Percentiles rank a stretch among this genome's conserved stretches.
phyloP scores from a whole-genome alignment of 2,888 invertebrate species.

The Sipha maydis region DNA sequence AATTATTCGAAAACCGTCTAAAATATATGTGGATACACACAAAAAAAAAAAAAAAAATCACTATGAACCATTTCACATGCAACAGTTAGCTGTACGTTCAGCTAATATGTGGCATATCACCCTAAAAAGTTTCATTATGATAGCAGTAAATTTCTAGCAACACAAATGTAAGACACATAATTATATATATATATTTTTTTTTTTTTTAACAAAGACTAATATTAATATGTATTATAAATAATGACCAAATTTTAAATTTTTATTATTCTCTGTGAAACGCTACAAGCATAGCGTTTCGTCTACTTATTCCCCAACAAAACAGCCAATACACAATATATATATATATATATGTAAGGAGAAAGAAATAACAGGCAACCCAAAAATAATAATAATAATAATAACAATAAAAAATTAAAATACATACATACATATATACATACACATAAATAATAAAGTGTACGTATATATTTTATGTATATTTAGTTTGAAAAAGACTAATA shows the following conservation, averaged over 20 bases:
- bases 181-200: conserved; percentile 33
- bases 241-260: conserved; percentile 50
- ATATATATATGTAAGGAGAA: conserved; percentile 47
- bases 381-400: conserved; percentile 63
- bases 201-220: conserved; percentile 40
- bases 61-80: conserved; percentile 60
- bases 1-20: conserved; percentile 40
- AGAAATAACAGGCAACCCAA: conserved; percentile 63
- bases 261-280: conserved; percentile 56
- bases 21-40: conserved; percentile 41
- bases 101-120: conserved; percentile 61
- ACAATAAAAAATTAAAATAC: conserved; percentile 8
- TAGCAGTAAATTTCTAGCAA: conserved; percentile 53
- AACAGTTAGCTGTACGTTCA: conserved; percentile 60
- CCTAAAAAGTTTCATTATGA: conserved; percentile 46
- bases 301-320: conserved; percentile 59
- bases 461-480: conserved; percentile 38
- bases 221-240: conserved; percentile 30
- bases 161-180: conserved; percentile 35
- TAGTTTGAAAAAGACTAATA: conserved; percentile 47
- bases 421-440: conserved; percentile 32
- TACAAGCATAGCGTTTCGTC: conserved; percentile 61
- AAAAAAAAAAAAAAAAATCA: conserved; percentile 36
- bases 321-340: conserved; percentile 59
- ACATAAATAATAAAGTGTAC: conserved; percentile 37